Evolutionary conservation across 2,888 invertebrate genomes (phyloP).

Genomic region (Calliphora vomitoria): DNA sequence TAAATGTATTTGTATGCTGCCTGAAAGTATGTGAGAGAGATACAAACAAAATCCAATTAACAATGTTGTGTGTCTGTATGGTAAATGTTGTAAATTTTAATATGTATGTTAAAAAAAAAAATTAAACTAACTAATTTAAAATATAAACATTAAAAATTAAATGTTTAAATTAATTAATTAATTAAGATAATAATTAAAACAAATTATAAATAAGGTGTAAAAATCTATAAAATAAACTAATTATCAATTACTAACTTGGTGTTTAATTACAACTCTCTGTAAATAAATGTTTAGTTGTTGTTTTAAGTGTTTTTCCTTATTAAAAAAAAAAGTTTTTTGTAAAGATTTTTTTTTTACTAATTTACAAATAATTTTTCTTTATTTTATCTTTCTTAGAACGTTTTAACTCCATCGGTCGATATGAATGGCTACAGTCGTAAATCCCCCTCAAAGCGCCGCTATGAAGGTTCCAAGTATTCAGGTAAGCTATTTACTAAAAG

Average conservation of each 20-base stretch:
- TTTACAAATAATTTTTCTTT: conserved; percentile 10
- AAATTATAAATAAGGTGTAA: conserved; percentile 2
- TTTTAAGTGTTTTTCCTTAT: conserved; percentile 23
- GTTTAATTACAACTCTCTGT: background rate
- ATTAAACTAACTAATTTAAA: conserved; percentile 15
- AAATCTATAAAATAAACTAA: background rate
- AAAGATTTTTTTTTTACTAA: background rate
- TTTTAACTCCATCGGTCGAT: conserved; percentile 78
- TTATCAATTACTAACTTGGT: background rate
- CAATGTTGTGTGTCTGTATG: conserved; percentile 32
- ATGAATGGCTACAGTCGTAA: conserved; percentile 84
- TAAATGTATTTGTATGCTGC: conserved; percentile 26
- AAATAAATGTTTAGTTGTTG: background rate
- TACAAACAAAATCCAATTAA: background rate
- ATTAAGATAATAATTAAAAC: background rate
- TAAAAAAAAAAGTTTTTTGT: background rate
- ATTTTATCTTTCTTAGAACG: conserved; percentile 62
- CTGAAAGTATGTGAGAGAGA: conserved; percentile 39
- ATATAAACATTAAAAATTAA: conserved; percentile 13
- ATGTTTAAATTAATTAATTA: background rate
- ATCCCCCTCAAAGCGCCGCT: conserved; percentile 82
- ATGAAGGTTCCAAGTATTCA: conserved; percentile 83
- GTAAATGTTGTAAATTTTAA: conserved; percentile 43
- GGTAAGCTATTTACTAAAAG: conserved; percentile 75
- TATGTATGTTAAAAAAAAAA: conserved; percentile 10